Evolutionary conservation across 2,797 vertebrate species (phyloP).

Genomic region (Pangasius sanitwongsei): DNA sequence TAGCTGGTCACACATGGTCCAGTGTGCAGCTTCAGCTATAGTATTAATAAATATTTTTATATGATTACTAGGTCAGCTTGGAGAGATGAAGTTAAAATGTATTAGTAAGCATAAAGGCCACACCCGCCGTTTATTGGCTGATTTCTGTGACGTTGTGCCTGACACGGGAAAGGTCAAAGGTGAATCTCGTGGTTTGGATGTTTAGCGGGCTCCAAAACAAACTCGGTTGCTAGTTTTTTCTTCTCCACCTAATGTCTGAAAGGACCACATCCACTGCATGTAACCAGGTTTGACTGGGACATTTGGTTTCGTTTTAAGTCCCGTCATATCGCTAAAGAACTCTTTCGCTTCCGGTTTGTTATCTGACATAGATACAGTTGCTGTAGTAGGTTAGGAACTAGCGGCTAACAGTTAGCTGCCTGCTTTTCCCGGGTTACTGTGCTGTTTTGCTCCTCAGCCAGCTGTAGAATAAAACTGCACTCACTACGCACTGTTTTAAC

Average conservation of each 20-base stretch:
- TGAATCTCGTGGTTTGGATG: constrained; percentile 63
- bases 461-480: not conserved
- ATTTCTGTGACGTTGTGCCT: constrained; percentile 2
- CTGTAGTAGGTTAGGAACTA: not conserved
- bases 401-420: constrained; percentile 12
- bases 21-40: not conserved
- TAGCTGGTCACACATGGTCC: not conserved
- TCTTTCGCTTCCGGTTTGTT: not conserved
- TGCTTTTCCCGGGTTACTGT: not conserved
- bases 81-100: not conserved
- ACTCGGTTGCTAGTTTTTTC: not conserved
- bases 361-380: not conserved
- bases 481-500: not conserved
- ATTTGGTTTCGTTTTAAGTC: not conserved
- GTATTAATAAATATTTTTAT: not conserved
- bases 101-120: not conserved
- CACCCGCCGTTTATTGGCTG: constrained; percentile 28
- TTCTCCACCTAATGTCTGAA: not conserved
- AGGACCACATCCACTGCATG: not conserved
- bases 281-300: not conserved
- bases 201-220: constrained; percentile 71
- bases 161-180: constrained; percentile 56
- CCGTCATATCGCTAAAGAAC: not conserved
- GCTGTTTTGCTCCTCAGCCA: not conserved
- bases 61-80: not conserved